A percentile compares a stretch with the other conserved stretches of the same genome.
Evolutionary conservation across 2,888 invertebrate species (phyloP).

Genomic region (Criorhina ranunculi): DNA sequence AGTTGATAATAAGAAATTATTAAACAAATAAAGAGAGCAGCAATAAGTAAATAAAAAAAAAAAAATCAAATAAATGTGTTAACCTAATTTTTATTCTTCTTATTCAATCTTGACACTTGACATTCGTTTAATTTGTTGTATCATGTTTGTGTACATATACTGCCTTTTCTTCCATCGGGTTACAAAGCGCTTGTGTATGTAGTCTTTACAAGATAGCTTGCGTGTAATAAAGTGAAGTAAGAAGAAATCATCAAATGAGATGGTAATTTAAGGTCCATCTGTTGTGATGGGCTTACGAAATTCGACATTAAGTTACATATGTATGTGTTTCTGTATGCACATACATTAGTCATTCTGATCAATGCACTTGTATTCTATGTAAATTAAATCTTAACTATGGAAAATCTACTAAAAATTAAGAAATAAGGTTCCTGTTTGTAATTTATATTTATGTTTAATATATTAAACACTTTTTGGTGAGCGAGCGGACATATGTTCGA

Average conservation of each 20-base stretch:
- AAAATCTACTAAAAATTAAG: too few species aligned
- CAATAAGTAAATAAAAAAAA: constrained; percentile 16
- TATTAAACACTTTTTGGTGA: too few species aligned
- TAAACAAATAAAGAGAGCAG: constrained; percentile 49
- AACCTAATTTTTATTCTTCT: constrained; percentile 60
- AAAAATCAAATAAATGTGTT: constrained; percentile 53
- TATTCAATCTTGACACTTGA: constrained; percentile 73
- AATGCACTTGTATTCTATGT: too few species aligned
- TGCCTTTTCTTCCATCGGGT: neutral
- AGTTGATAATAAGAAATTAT: constrained; percentile 59
- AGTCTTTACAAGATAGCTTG: neutral
- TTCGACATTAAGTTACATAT: too few species aligned
- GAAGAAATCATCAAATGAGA: neutral
- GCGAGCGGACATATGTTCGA: too few species aligned
- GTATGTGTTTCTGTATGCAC: too few species aligned
- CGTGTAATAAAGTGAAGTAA: neutral
- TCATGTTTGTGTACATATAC: constrained; percentile 5
- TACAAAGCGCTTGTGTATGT: neutral
- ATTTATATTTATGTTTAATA: too few species aligned
- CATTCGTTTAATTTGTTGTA: constrained; percentile 52
- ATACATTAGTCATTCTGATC: too few species aligned
- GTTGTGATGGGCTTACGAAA: too few species aligned
- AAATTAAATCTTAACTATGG: too few species aligned
- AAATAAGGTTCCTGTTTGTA: too few species aligned
- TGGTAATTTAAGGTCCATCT: too few species aligned